Base-by-base conservation (phyloP, 2,797 vertebrate genomes). In the Pachyuromys duprasi region DNA sequence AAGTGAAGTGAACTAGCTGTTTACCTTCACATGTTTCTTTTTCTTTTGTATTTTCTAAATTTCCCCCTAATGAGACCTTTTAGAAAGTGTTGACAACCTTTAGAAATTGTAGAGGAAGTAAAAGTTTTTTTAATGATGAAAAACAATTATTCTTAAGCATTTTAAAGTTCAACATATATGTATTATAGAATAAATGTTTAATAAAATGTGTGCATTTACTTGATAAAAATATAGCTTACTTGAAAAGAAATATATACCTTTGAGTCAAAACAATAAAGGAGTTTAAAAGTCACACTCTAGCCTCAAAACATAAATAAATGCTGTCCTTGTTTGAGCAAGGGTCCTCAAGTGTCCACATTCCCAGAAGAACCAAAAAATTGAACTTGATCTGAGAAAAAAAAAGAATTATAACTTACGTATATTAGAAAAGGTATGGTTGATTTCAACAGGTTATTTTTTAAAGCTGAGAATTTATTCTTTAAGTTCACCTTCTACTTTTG, bases 1-100 rank as follows among this genome's bases (percentile, higher is more conserved):
- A 89, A 89, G 15, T 39, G n/a, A 83, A 91, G 70, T 31, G 42
- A 92, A 83, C 15, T 60, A 86, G 24, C 74, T 94, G 39, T 81
- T 84, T 89, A 87, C 39, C 65, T 90, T 63, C 15, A 72, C 22
- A 45, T 55, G 84, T 74, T 60, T 60, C 57, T 42, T 89, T 88
- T 28, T 6, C 8, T 12, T 79, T 90, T 90, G 22, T 33, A 5
- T 31, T 86, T 72, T 75, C 82, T 33, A 65, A 22, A 87, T 87
- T 94, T 95, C 17, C 33, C 72, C 39, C 57, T 78, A 72, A 2
- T 49, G 69, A 82, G 18, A 1, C 5, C 28, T 89, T 18, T 65
- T 6, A 49, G 76, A 36, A 39, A 0, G 42, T 84, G 12, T 75
- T 88, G 57, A 17, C 63, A 90, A 63, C 65, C 83, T 49, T 79